Percentiles rank a stretch among this genome's conserved stretches.
phyloP scores from a whole-genome alignment of 2,113 vertebrate genomes.

The Barbus barbus region DNA sequence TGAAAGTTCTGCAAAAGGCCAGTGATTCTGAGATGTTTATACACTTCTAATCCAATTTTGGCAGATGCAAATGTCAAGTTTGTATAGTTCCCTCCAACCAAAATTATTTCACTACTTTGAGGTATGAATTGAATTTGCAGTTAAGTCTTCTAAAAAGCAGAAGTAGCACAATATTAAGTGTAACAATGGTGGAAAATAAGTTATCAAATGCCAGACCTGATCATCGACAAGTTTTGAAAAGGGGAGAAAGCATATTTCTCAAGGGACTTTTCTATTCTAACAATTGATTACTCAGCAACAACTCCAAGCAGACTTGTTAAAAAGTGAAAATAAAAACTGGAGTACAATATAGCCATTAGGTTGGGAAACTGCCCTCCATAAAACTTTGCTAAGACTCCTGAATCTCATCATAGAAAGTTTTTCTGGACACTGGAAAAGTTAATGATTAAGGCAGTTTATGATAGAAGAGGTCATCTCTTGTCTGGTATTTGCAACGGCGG shows the following conservation, averaged over 20 bases:
- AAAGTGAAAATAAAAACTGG: conserved; percentile 1
- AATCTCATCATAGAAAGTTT: conserved; percentile 10
- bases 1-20: conserved; percentile 5
- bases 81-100: background rate
- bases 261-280: background rate
- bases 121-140: background rate
- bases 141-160: background rate
- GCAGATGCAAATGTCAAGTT: background rate
- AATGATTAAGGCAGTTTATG: conserved; percentile 40
- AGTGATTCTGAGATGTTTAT: background rate
- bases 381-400: conserved; percentile 16
- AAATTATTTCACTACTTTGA: background rate
- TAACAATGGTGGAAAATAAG: background rate
- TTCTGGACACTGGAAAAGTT: conserved; percentile 19
- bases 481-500: conserved; percentile 42
- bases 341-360: conserved; percentile 5
- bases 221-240: background rate
- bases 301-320: conserved; percentile 39
- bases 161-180: background rate
- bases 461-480: conserved; percentile 39
- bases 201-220: background rate
- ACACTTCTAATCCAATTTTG: background rate
- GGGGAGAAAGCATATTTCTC: background rate
- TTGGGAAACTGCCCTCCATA: conserved; percentile 5
- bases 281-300: conserved; percentile 30